Evolutionary conservation across 2,113 vertebrate species (phyloP).

Genomic region (Podiceps cristatus): DNA sequence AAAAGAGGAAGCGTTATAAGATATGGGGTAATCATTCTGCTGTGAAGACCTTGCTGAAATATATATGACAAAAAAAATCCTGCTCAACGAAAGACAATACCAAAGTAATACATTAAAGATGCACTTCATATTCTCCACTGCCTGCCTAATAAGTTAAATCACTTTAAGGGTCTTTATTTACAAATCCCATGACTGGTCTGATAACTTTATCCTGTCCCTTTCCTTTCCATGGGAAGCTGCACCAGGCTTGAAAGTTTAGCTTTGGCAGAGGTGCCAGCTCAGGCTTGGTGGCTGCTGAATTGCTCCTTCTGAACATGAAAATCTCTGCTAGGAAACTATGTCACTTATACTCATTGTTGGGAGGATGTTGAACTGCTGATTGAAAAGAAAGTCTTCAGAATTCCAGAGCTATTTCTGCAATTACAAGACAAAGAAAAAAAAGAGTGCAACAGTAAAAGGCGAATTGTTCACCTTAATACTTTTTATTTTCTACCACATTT

Average conservation of each 20-base stretch:
- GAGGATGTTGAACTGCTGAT: background rate
- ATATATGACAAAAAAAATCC: background rate
- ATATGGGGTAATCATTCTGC: background rate
- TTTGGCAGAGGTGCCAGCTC: background rate
- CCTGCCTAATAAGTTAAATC: background rate
- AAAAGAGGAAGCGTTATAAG: background rate
- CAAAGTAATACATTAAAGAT: conserved; percentile 1
- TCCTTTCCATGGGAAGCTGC: background rate
- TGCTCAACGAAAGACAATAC: background rate
- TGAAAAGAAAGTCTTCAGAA: background rate
- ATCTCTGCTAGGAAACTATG: background rate
- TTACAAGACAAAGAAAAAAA: background rate
- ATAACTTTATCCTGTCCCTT: background rate
- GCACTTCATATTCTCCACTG: background rate
- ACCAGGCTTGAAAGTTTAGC: background rate
- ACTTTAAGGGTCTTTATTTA: background rate
- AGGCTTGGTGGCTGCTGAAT: background rate
- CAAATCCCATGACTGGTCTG: background rate
- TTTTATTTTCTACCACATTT: background rate
- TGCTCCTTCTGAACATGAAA: background rate
- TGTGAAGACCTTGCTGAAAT: background rate
- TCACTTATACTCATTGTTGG: background rate
- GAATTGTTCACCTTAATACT: background rate
- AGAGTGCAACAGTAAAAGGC: background rate
- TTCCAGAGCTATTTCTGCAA: background rate